Base-by-base conservation (phyloP, 2,113 vertebrate genomes). In the Entelurus aequoreus region DNA sequence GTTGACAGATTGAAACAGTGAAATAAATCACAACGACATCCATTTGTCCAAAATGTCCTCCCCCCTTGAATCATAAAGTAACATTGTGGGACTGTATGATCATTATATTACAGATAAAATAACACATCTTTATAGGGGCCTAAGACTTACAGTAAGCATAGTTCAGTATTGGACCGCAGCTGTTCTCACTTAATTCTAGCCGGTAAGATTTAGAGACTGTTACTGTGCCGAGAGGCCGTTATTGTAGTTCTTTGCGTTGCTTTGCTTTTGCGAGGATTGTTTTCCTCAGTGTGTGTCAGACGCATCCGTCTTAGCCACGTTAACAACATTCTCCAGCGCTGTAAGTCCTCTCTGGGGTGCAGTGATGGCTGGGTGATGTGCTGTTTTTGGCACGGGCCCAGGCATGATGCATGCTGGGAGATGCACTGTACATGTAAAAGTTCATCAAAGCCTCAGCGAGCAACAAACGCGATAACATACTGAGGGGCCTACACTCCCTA, bases 281-380 rank as follows among this genome's bases (percentile, higher is more conserved):
- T 76, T 80, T 68, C 16, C 16, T 53, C 7, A 11, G 72, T 74
- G 73, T 71, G 62, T 67, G 72, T 81, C 72, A 63, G 63, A 81
- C 78, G 79, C 75, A 78, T 78, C 74, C 66, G 44, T 75, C 66
- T 77, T 63, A 69, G 73, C 76, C 81, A 65, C 8, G 16, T 69
- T 81, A 77, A 82, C 79, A 80, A 72, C 77, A 56, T 76, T 69
- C 58, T 69, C 15, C 0, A 64, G 65, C 69, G 72, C 63, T 76
- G 66, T 50, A 36, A 66, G 50, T 48, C 59, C 60, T 82, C 81
- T 76, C 82, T 40, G 9, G 75, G 83, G 75, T 78, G 69, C 72
- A 75, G 74, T 79, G 70, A 79, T 73, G 68, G 52, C 62, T 50
- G 64, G 67, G 62, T 84, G 78, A 85, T 83, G 72, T 85, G 79